phyloP scores from a whole-genome alignment of 1,140 invertebrate genomes.

The Pachyrhynchus sulphureomaculatus region DNA sequence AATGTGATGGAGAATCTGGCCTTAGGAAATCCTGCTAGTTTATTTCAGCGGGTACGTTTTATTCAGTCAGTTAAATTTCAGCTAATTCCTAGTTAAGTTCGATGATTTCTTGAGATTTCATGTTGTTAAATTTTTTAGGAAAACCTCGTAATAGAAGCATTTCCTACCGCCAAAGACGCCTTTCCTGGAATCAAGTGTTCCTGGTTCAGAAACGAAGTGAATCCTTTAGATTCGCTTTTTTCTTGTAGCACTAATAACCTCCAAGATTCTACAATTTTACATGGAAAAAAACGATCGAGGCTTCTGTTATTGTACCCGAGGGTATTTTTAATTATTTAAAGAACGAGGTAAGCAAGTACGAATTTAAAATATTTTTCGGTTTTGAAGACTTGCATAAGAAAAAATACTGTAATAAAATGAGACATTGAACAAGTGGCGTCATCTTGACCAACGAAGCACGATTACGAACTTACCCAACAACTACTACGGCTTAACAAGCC shows the following conservation, averaged over 20 bases:
- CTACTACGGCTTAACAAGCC: too few relatives aligned
- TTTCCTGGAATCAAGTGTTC: slow-evolving; percentile 76
- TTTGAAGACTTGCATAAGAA: too few relatives aligned
- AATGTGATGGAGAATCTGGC: slow-evolving; percentile 65
- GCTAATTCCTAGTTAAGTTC: too few relatives aligned
- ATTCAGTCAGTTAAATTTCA: too few relatives aligned
- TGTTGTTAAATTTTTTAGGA: slow-evolving; percentile 41
- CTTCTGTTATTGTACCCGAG: slow-evolving; percentile 69
- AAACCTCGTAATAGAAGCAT: slow-evolving; percentile 71
- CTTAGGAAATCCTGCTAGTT: slow-evolving; percentile 57
- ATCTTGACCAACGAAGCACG: too few relatives aligned
- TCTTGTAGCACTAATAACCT: slow-evolving; percentile 44
- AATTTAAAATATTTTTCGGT: too few relatives aligned
- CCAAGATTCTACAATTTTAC: slow-evolving; percentile 56
- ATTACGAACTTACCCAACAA: too few relatives aligned
- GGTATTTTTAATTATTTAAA: slow-evolving; percentile 54
- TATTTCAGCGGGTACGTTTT: slow-evolving; percentile 59
- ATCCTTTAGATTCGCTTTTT: slow-evolving; percentile 42
- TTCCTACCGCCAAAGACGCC: slow-evolving; percentile 64
- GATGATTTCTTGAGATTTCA: too few relatives aligned
- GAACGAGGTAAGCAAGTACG: slow-evolving; percentile 18
- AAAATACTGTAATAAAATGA: too few relatives aligned
- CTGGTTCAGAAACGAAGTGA: slow-evolving; percentile 60
- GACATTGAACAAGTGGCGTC: too few relatives aligned
- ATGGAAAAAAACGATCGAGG: slow-evolving; percentile 65